Evolutionary conservation across 2,888 invertebrate species (phyloP).

Genomic region (Napeogenes sylphis): DNA sequence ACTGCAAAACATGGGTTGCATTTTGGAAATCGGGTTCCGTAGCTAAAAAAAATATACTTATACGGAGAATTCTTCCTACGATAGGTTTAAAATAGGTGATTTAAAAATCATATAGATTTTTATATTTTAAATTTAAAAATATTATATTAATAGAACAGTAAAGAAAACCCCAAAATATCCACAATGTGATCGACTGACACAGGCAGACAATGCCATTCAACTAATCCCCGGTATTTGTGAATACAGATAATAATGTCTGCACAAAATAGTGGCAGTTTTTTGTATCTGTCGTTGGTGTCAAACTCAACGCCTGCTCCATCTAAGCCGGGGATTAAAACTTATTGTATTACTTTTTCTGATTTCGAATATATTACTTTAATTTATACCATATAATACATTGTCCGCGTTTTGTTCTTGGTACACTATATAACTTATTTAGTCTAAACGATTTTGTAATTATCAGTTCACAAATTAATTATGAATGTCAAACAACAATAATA

Average conservation of each 20-base stretch:
- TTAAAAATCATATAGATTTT: background rate
- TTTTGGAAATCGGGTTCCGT: background rate
- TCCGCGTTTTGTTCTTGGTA: no score
- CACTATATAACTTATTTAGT: no score
- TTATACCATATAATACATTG: no score
- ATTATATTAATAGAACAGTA: background rate
- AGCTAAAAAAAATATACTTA: background rate
- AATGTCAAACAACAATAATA: no score
- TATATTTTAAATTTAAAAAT: background rate
- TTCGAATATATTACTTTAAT: background rate
- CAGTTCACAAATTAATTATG: no score
- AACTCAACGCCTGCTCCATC: conserved; percentile 53
- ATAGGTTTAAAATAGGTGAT: background rate
- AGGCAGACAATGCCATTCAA: conserved; percentile 54
- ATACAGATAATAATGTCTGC: conserved; percentile 36
- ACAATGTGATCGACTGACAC: conserved; percentile 49
- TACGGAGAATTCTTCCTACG: background rate
- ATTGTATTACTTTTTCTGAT: background rate
- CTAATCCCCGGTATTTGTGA: conserved; percentile 62
- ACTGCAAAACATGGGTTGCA: conserved; percentile 23
- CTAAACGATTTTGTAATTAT: no score
- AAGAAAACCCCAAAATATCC: conserved; percentile 49
- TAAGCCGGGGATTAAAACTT: conserved; percentile 9
- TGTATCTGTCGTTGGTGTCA: conserved; percentile 65
- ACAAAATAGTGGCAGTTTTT: conserved; percentile 53